Evolutionary conservation across 2,888 invertebrate species (phyloP).

Genomic region (Acanthoscelides obtectus): DNA sequence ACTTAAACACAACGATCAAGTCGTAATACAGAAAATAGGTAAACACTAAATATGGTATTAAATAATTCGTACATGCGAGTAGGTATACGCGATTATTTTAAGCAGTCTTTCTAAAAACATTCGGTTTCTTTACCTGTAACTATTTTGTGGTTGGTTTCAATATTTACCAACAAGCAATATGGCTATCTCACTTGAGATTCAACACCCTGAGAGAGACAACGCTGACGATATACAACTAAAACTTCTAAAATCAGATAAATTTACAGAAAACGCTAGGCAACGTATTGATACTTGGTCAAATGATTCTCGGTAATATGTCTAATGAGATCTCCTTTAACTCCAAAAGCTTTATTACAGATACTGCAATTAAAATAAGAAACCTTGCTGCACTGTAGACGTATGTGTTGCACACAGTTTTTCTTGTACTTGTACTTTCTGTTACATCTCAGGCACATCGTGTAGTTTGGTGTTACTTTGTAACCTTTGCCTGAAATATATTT

Average conservation of each 20-base stretch:
- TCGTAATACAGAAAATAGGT: too few relatives aligned
- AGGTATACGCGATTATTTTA: too few relatives aligned
- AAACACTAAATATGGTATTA: too few relatives aligned
- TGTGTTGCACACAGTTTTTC: constrained; percentile 17
- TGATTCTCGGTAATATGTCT: constrained; percentile 41
- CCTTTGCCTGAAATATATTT: constrained; percentile 2
- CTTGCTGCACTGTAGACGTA: constrained; percentile 45
- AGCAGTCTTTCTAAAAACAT: too few relatives aligned
- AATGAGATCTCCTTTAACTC: constrained; percentile 53
- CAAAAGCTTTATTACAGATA: constrained; percentile 48
- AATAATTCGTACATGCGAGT: too few relatives aligned
- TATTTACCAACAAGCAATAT: too few relatives aligned
- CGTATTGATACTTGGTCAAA: constrained; percentile 5
- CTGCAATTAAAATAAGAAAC: constrained; percentile 51
- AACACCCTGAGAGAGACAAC: too few relatives aligned
- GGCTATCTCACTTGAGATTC: too few relatives aligned
- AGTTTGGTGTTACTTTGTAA: constrained; percentile 13
- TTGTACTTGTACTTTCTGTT: constrained; percentile 20
- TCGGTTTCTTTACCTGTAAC: too few relatives aligned
- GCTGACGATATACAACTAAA: too few relatives aligned
- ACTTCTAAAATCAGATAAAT: neutral
- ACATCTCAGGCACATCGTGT: constrained; percentile 16
- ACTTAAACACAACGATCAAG: too few relatives aligned
- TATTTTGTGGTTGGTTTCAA: too few relatives aligned
- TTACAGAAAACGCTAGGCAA: neutral